Evolutionary conservation across 1,140 invertebrate genomes (phyloP).

Genomic region (Leptestheria dahalacensis): DNA sequence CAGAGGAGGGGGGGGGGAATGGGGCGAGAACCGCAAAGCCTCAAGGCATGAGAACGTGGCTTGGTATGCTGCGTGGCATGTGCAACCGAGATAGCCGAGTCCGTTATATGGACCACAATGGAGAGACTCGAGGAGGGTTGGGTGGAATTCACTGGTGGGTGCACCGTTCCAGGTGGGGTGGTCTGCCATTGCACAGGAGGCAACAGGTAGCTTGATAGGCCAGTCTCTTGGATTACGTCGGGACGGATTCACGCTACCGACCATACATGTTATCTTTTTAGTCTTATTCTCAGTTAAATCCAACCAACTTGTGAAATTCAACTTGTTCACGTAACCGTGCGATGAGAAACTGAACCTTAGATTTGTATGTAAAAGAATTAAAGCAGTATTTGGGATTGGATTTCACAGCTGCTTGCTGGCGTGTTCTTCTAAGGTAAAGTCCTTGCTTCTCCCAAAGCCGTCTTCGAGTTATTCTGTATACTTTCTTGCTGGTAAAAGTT

Average conservation of each 20-base stretch:
- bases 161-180: background rate
- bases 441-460: too few relatives aligned
- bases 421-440: too few relatives aligned
- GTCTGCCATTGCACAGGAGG: conserved; percentile 9
- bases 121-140: background rate
- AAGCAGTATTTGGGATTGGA: too few relatives aligned
- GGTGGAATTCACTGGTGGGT: background rate
- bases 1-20: background rate
- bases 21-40: background rate
- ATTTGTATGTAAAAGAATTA: too few relatives aligned
- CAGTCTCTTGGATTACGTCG: conserved; percentile 15
- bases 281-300: too few relatives aligned
- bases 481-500: too few relatives aligned
- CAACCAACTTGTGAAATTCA: too few relatives aligned
- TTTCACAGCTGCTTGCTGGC: too few relatives aligned
- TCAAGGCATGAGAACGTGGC: background rate
- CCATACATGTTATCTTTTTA: too few relatives aligned
- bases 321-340: too few relatives aligned
- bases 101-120: background rate
- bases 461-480: too few relatives aligned
- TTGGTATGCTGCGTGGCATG: background rate
- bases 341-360: too few relatives aligned
- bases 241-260: conserved; percentile 17
- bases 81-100: background rate
- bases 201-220: conserved; percentile 17